Evolutionary conservation across 2,888 invertebrate genomes (phyloP), one percentile per base, ranked within the genome.

Genomic region (Acrobasis consociella): DNA sequence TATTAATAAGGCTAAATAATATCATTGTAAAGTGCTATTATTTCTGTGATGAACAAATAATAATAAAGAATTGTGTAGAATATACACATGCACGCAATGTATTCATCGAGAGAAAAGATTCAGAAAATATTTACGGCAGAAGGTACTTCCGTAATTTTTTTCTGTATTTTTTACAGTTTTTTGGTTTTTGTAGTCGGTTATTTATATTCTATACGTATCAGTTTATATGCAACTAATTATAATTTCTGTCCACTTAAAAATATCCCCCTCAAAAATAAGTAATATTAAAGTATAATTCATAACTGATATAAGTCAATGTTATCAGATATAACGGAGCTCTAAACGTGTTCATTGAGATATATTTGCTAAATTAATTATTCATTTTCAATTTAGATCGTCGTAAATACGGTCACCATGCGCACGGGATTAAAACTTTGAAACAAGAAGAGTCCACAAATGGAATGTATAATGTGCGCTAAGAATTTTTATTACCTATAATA

Each of bases 261-360:
- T 37, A 31, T 31, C 9, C 11, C 31, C 31, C 46, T 55, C 42
- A 61, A 52, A 64, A 60, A 58, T 49, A 31, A 58, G n/a, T 49
- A 22, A 49, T 58, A 22, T 22, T 3, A 60, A 60, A 39, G 7
- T 42, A 58, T 50, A 38, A 22, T 60, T n/a, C 46, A 49, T 60
- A 51, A 60, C 49, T 42, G 15, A 58, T 31, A 46, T 49, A 49
- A 58, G 59, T 50, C 37, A 16, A 38, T 39, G 50, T 66, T 65
- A 64, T 65, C 64, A 15, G 64, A 64, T 64, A 38, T 67, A 65
- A 65, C 67, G 64, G 65, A 8, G 49, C 50, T 61, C 58, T 42
- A 62, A 65, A 64, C 63, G 60, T 63, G 56, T 42, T 60, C 58
- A 62, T 53, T 62, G 50, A 64, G 62, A 55, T 64, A 56, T 60